Evolutionary conservation across 2,888 invertebrate species (phyloP).

Genomic region (Caprella mutica): DNA sequence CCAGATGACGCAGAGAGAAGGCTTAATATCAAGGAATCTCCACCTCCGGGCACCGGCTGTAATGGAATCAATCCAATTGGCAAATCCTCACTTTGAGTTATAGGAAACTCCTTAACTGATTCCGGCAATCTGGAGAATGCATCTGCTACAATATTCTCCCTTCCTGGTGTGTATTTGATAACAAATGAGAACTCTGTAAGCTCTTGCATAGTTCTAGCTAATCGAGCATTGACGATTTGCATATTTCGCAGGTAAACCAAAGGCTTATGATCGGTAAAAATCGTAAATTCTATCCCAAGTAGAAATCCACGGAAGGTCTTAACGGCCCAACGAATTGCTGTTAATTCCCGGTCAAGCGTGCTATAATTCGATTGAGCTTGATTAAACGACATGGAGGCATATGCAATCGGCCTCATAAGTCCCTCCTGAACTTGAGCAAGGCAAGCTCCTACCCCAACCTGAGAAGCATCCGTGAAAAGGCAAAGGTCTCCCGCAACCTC

Average conservation of each 20-base stretch:
- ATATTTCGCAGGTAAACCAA: background rate
- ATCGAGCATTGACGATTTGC: background rate
- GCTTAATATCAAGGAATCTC: no score
- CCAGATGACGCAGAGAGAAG: no score
- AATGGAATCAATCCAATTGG: no score
- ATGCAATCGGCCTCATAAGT: background rate
- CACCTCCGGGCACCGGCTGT: no score
- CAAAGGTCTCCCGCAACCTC: background rate
- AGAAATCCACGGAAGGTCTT: background rate
- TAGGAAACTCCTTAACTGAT: no score
- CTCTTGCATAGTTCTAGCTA: background rate
- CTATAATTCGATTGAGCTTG: background rate
- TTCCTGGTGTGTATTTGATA: background rate
- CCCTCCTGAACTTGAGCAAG: background rate
- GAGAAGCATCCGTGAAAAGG: background rate
- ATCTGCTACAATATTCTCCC: background rate
- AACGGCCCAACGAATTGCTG: background rate
- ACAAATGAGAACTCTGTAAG: background rate
- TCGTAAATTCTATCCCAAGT: background rate
- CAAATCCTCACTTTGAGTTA: no score
- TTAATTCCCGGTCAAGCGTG: background rate
- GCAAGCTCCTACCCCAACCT: background rate
- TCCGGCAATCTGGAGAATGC: background rate
- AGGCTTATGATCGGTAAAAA: background rate
- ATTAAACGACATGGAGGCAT: background rate